phyloP scores from a whole-genome alignment of 2,888 invertebrate species.

The Campoplex nolae region DNA sequence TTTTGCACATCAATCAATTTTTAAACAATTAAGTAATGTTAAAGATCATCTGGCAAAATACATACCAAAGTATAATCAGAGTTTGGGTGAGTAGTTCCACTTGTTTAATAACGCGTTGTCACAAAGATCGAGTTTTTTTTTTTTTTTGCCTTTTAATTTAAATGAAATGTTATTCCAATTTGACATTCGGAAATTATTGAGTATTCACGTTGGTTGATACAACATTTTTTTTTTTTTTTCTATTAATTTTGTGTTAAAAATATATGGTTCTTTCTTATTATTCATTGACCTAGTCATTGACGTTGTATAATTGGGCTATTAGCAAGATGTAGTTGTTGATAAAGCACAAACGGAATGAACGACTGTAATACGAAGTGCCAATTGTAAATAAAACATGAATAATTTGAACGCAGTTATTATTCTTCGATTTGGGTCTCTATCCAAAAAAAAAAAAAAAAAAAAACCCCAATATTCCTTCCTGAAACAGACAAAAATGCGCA shows the following conservation, averaged over 20 bases:
- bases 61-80: background rate
- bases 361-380: conserved; percentile 78
- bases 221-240: background rate
- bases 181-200: conserved; percentile 39
- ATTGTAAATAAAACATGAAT: conserved; percentile 79
- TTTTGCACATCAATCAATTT: conserved; percentile 7
- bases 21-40: background rate
- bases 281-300: conserved; percentile 54
- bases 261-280: conserved; percentile 23
- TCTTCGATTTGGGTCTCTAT: background rate
- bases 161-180: conserved; percentile 46
- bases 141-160: conserved; percentile 14
- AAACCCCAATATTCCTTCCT: background rate
- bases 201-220: conserved; percentile 4
- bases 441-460: background rate
- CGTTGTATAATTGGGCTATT: conserved; percentile 57
- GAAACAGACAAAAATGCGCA: background rate
- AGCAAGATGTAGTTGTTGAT: conserved; percentile 74
- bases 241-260: conserved; percentile 39
- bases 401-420: conserved; percentile 38
- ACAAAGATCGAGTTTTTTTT: background rate
- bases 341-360: conserved; percentile 69
- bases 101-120: conserved; percentile 17
- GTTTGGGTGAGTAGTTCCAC: background rate
- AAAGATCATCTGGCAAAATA: background rate